phyloP scores from a whole-genome alignment of 1,140 invertebrate species.

The Homarus americanus region DNA sequence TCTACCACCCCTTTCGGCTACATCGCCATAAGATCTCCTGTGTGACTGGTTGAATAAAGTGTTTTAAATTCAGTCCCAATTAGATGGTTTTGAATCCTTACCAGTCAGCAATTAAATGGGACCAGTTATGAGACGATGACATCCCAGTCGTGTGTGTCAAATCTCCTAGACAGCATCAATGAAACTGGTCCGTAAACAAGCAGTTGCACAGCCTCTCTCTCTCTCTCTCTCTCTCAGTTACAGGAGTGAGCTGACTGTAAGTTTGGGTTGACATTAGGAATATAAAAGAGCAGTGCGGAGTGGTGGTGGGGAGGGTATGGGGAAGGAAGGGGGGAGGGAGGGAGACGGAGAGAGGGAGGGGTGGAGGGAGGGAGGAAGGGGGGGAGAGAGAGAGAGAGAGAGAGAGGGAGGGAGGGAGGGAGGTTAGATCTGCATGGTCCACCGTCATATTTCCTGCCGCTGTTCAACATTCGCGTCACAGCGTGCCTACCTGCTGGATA shows the following conservation, averaged over 20 bases:
- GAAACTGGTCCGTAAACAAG: too few relatives aligned
- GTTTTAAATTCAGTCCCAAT: too few relatives aligned
- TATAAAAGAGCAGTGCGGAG: not conserved
- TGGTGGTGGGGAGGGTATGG: not conserved
- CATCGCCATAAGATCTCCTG: too few relatives aligned
- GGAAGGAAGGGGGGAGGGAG: not conserved
- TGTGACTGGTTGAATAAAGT: too few relatives aligned
- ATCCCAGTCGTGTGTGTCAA: too few relatives aligned
- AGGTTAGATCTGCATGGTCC: not conserved
- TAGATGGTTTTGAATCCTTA: too few relatives aligned
- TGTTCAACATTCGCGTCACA: slow-evolving; percentile 49
- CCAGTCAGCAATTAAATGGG: too few relatives aligned
- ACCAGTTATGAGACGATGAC: too few relatives aligned
- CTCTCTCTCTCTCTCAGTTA: not conserved
- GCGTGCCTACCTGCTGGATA: slow-evolving; percentile 52
- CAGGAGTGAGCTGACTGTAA: not conserved
- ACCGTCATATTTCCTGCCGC: slow-evolving; percentile 5
- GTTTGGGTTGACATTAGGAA: not conserved
- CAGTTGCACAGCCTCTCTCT: too few relatives aligned
- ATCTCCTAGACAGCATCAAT: too few relatives aligned
- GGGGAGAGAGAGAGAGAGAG: not conserved
- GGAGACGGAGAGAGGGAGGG: not conserved
- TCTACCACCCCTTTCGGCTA: too few relatives aligned
- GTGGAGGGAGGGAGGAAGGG: not conserved
- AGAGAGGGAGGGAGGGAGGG: not conserved